These are phyloP conservation scores for Gyrodactylus salaris DNA, from an alignment of 1,140 invertebrate genomes.

Conservation along the genomic window DNA sequence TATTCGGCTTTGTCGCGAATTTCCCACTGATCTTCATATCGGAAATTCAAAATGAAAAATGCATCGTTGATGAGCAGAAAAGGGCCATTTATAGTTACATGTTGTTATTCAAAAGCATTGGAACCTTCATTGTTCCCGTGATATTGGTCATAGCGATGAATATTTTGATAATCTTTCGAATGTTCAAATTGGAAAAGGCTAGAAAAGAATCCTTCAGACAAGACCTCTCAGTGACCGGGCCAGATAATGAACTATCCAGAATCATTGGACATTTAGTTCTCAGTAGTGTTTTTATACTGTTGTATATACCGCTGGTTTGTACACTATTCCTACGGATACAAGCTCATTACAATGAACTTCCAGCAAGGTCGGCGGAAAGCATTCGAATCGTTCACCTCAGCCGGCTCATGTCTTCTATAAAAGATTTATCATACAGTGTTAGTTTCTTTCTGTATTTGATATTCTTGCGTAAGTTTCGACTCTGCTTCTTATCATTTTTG, in stretches of 20 bases:
- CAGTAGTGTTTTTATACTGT: background rate
- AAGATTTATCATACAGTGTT: background rate
- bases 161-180: background rate
- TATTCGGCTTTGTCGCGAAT: background rate
- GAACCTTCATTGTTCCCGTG: background rate
- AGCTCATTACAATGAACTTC: background rate
- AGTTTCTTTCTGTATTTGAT: conserved; percentile 1
- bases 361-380: too few species aligned
- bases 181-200: background rate
- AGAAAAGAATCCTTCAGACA: background rate
- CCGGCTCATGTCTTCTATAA: background rate
- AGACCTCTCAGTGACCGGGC: background rate
- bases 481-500: background rate
- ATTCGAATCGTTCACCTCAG: background rate
- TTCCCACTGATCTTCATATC: background rate
- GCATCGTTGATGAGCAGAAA: background rate
- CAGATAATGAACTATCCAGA: background rate
- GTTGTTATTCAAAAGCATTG: background rate
- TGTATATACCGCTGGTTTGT: background rate
- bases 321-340: background rate
- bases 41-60: background rate
- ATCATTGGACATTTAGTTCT: conserved; percentile 3
- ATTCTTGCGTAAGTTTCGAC: background rate
- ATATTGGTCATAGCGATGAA: background rate
- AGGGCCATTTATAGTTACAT: background rate